A percentile compares a stretch with the other conserved stretches of the same genome.
Evolutionary conservation across 2,797 vertebrate species (phyloP).

Genomic region (Mormyrops boulengeri): DNA sequence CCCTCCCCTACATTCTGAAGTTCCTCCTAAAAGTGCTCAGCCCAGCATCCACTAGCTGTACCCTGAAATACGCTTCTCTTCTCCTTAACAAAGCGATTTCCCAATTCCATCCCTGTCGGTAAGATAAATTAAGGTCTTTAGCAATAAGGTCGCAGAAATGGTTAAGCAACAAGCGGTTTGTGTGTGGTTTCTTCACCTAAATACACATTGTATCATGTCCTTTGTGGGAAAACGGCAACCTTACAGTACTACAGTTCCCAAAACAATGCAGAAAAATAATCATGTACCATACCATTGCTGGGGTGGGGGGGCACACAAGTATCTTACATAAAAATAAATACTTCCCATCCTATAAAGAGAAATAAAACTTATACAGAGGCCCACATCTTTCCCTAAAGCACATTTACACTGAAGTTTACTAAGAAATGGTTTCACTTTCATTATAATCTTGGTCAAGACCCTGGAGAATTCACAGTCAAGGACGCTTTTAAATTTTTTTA

Average conservation of each 20-base stretch:
- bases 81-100: not conserved
- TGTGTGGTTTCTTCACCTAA: not conserved
- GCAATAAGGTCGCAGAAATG: not conserved
- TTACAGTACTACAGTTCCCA: not conserved
- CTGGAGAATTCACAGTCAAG: not conserved
- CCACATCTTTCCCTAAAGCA: not conserved
- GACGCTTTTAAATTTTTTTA: constrained; percentile 20
- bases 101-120: not conserved
- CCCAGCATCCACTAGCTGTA: not conserved
- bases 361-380: not conserved
- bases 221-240: too few relatives aligned
- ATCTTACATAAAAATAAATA: not conserved
- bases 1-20: not conserved
- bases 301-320: not conserved
- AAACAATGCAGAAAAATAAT: not conserved
- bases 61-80: not conserved
- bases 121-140: not conserved
- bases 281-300: not conserved
- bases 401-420: not conserved
- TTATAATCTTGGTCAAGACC: constrained; percentile 10
- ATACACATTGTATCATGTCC: not conserved
- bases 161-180: not conserved
- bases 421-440: not conserved
- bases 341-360: not conserved
- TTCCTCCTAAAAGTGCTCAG: not conserved